Conservation (phyloP, 2,797 vertebrate genomes). For the Lepilemur septentrionalis region DNA sequence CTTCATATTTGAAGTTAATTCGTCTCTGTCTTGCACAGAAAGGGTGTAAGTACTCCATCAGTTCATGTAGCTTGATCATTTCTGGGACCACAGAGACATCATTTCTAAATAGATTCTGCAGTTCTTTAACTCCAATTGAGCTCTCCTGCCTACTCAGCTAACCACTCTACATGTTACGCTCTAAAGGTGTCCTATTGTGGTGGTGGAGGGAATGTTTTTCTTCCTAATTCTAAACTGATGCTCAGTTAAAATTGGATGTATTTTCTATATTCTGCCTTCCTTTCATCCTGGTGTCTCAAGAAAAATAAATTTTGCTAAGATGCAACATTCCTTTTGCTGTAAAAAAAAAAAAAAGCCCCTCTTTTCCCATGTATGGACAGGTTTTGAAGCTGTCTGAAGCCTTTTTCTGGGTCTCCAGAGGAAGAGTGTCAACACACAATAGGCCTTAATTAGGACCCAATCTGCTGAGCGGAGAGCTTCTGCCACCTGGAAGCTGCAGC, state of each 20-base stretch:
- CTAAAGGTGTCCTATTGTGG: neutral
- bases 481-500: conserved; percentile 21
- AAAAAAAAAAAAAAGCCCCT: neutral
- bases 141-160: neutral
- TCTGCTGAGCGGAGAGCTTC: conserved; percentile 10
- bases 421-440: neutral
- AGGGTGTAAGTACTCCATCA: neutral
- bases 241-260: neutral
- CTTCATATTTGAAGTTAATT: neutral
- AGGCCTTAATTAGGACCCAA: neutral
- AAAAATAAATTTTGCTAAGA: neutral
- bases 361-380: neutral
- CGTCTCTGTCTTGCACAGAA: neutral
- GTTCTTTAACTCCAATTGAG: neutral
- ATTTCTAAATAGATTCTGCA: neutral
- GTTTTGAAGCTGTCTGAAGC: neutral
- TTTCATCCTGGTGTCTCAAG: neutral
- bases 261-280: neutral
- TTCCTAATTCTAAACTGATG: neutral
- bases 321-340: neutral
- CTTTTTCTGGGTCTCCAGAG: neutral
- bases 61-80: neutral
- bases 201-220: neutral
- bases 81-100: neutral
- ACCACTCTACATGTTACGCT: neutral